Base-by-base conservation (phyloP, 2,888 invertebrate genomes). In the Heliothis peltigera region DNA sequence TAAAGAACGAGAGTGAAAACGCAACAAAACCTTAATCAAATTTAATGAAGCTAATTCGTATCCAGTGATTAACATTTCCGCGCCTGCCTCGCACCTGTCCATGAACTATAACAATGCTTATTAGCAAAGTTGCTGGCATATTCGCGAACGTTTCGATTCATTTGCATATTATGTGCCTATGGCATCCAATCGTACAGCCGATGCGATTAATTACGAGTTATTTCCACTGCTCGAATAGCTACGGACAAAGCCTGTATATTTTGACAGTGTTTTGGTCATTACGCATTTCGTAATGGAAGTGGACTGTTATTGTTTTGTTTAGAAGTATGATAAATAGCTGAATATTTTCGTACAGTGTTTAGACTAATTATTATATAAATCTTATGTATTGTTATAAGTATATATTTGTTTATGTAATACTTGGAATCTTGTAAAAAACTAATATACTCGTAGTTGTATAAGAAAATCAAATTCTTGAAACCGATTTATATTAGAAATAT, bases 61-160 rank as follows among this genome's bases (percentile, higher is more conserved):
- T 35, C 35, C 39, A 39, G 39, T 39, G 39, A 39, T 39, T 39
- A 39, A 4, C n/a, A 39, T 15, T 39, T 39, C n/a, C 32, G 10
- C 2, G 32, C 10, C 39, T 15, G 10, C 1, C 28, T 25, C 19
- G 18, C 42, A 52, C 17, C 46, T 63, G 42, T 43, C 32, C 32
- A 8, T n/a, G 18, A 55, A 69, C 62, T 48, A 28, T 35, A 49
- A 75, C 56, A 70, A 60, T 71, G 76, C 46, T 70, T 49, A 73
- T 76, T 64, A 71, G 32, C 53, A 60, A 76, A 73, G 58, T 72
- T 70, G 17, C 39, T 22, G 17, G 48, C 46, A 60, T 21, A 49
- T 54, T 56, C 28, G 19, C 17, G 19, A 39, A 12, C 15, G 52
- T 59, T 49, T 43, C 49, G 28, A 56, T 76, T 76, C 71, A 65